These are phyloP conservation scores for Ahaetulla prasina DNA, from an alignment of 2,113 vertebrate species.

Conservation along the genomic window DNA sequence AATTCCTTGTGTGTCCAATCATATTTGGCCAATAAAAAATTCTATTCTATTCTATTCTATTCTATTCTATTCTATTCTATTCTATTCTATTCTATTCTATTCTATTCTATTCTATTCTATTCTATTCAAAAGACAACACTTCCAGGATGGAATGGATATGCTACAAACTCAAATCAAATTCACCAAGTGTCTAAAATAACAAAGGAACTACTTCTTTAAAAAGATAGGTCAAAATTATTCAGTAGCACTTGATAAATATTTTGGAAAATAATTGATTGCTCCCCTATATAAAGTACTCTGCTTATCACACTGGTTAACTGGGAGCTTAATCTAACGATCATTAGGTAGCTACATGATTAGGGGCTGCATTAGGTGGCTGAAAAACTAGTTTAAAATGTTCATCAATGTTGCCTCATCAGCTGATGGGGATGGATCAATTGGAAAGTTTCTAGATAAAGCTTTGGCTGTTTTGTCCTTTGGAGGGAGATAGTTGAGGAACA, in stretches of 20 bases:
- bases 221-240: constrained; percentile 29
- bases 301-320: not conserved
- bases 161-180: not conserved
- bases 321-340: not conserved
- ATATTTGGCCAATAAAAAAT: too few relatives aligned
- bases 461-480: not conserved
- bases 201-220: not conserved
- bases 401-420: not conserved
- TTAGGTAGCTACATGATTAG: not conserved
- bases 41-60: too few relatives aligned
- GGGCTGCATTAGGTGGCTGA: not conserved
- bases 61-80: too few relatives aligned
- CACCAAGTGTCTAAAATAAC: not conserved
- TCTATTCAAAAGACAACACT: not conserved
- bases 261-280: constrained; percentile 55
- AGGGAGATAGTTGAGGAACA: not conserved
- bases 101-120: too few relatives aligned
- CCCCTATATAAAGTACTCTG: constrained; percentile 26
- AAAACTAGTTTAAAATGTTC: not conserved
- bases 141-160: not conserved
- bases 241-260: constrained; percentile 62
- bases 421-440: not conserved
- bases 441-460: not conserved
- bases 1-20: too few relatives aligned
- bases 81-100: too few relatives aligned